Percentiles rank a stretch among this genome's conserved stretches.
Evolutionary conservation across 1,140 invertebrate genomes (phyloP).

Genomic region (Drosophila kohkoa): DNA sequence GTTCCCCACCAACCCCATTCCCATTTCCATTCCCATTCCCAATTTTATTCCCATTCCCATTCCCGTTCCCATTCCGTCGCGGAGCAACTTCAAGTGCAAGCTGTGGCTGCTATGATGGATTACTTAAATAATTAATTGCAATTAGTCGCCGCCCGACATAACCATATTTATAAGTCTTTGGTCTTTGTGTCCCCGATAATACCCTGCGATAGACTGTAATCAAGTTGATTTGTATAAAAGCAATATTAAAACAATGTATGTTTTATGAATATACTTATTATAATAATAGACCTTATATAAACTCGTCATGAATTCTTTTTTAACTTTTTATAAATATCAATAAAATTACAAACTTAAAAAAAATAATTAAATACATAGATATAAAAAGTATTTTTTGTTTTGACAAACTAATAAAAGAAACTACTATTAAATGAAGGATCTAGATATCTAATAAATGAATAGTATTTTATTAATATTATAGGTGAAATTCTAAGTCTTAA

Average conservation of each 20-base stretch:
- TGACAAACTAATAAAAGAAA: too few species aligned
- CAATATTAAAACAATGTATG: background rate
- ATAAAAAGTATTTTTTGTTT: too few species aligned
- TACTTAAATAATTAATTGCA: constrained; percentile 80
- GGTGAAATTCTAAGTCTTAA: too few species aligned
- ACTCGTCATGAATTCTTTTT: too few species aligned
- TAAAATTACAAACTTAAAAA: too few species aligned
- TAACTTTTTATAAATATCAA: too few species aligned
- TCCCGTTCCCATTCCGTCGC: background rate
- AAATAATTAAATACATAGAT: too few species aligned
- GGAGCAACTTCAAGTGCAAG: constrained; percentile 42
- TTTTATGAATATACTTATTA: too few species aligned
- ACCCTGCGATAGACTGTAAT: constrained; percentile 15
- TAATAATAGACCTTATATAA: too few species aligned
- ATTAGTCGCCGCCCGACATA: constrained; percentile 62
- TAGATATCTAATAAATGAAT: too few species aligned
- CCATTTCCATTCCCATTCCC: background rate
- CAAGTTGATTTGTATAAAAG: background rate
- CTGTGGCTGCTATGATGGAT: constrained; percentile 64
- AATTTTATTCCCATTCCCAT: background rate
- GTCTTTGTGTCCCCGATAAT: constrained; percentile 6
- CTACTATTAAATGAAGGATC: fast-evolving
- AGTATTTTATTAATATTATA: too few species aligned
- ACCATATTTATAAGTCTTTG: constrained; percentile 32
- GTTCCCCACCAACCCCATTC: constrained; percentile 3